Percentiles rank a stretch among this genome's conserved stretches.
These are phyloP conservation scores for Paramormyrops kingsleyae DNA, from an alignment of 2,113 vertebrate species.

Conservation along the genomic window DNA sequence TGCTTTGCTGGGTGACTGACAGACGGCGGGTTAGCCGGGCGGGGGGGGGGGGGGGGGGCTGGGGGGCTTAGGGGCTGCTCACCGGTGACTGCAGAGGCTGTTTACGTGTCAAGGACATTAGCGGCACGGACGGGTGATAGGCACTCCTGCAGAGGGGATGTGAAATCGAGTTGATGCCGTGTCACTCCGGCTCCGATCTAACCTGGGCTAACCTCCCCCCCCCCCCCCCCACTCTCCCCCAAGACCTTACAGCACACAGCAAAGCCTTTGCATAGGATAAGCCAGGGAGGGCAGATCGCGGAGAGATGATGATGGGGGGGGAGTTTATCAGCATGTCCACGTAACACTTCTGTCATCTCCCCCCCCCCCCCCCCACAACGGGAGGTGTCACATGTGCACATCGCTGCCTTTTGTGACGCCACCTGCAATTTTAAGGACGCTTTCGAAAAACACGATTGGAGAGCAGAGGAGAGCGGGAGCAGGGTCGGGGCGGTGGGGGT, in stretches of 20 bases:
- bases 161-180: conserved; percentile 82
- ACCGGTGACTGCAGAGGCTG: conserved; percentile 62
- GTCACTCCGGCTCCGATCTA: conserved; percentile 72
- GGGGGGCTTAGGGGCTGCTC: conserved; percentile 32
- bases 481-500: neutral
- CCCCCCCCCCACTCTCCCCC: conserved; percentile 13
- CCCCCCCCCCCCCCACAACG: conserved; percentile 69
- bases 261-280: conserved; percentile 68
- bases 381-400: conserved; percentile 86
- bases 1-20: conserved; percentile 64
- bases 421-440: conserved; percentile 63
- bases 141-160: conserved; percentile 70
- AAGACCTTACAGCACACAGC: neutral
- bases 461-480: conserved; percentile 12
- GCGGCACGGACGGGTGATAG: conserved; percentile 71
- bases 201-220: conserved; percentile 69
- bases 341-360: conserved; percentile 70
- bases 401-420: conserved; percentile 69
- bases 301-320: conserved; percentile 31
- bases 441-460: conserved; percentile 59
- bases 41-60: neutral
- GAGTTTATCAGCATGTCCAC: conserved; percentile 67
- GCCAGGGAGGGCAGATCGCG: conserved; percentile 42
- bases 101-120: conserved; percentile 72
- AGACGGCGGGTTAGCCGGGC: conserved; percentile 49